Evolutionary conservation across 2,797 vertebrate genomes (phyloP), one percentile per base, ranked within the genome.

Genomic region (Myioborus melanocephalus): DNA sequence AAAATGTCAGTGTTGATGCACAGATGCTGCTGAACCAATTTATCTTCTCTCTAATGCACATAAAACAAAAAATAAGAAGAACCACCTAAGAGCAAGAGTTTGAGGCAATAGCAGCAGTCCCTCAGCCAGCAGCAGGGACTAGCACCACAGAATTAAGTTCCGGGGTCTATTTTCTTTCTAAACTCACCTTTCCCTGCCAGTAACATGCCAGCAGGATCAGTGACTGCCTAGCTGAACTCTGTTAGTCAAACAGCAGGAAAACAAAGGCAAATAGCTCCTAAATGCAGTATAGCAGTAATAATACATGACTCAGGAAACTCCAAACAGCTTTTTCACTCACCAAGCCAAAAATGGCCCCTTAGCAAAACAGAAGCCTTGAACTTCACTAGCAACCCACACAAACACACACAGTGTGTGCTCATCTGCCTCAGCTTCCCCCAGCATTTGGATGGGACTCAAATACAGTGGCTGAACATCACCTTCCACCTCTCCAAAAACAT

Each of bases 1-100:
- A 91, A 97, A 96, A 90, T 89, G 88, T 83, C 87, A 95, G 63
- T 22, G 75, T 59, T 78, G 93, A 95, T 93, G 65, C 77, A 93
- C 34, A 91, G 76, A 94, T 55, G 73, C 78, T 94, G 77, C 90
- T 92, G 83, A 90, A 93, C 56, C 83, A 26, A 96, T 73, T 73
- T 69, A 90, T 93, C 46, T 83, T 89, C 63, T 94, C 71, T 49
- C 27, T 69, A 84, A 80, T 2, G 2, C 76, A 95, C 84, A 94
- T 18, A 50, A 63, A 39, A 71, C 14, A 24, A 66, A 72, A 55
- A 65, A 16, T 37, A 37, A 53, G 18, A 73, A 57, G 39, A 47
- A 92, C 85, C 60, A 79, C 52, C 19, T 47, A 63, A 73, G 59
- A 92, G 35, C 27, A 78, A 35, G 56, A 50, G 23, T 59, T 87